Conservation (phyloP, 1,140 invertebrate species). For the Neodiprion lecontei region DNA sequence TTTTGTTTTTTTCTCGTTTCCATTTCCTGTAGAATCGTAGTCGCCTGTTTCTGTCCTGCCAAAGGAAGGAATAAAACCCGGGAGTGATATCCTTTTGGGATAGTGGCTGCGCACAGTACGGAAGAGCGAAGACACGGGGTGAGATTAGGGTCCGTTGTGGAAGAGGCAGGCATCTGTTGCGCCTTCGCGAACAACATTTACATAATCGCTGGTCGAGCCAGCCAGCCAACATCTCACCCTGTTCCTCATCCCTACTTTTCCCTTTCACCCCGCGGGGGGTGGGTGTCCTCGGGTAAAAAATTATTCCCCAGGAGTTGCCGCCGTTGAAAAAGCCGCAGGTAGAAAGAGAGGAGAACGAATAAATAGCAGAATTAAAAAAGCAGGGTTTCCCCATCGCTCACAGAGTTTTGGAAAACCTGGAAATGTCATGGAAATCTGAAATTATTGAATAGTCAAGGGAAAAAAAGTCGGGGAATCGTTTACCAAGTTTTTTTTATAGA, state of each 20-base stretch:
- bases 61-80: neutral
- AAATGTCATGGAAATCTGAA: too few species aligned
- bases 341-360: too few species aligned
- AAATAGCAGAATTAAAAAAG: too few species aligned
- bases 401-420: too few species aligned
- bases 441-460: too few species aligned
- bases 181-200: conserved; percentile 58
- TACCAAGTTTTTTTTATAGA: too few species aligned
- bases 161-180: conserved; percentile 58
- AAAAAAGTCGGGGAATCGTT: too few species aligned
- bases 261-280: conserved; percentile 17
- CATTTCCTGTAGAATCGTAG: neutral
- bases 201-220: conserved; percentile 52
- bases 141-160: conserved; percentile 1
- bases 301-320: too few species aligned
- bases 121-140: neutral
- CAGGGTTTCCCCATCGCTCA: too few species aligned
- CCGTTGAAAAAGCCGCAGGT: too few species aligned
- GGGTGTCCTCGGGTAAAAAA: conserved; percentile 9
- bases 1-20: too few species aligned
- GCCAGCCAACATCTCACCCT: conserved; percentile 27
- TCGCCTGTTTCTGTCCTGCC: neutral
- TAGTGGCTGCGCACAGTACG: neutral
- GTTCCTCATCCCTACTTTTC: conserved; percentile 29
- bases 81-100: conserved; percentile 4